phyloP scores from a whole-genome alignment of 2,113 vertebrate species.

The Cyanoderma ruficeps region DNA sequence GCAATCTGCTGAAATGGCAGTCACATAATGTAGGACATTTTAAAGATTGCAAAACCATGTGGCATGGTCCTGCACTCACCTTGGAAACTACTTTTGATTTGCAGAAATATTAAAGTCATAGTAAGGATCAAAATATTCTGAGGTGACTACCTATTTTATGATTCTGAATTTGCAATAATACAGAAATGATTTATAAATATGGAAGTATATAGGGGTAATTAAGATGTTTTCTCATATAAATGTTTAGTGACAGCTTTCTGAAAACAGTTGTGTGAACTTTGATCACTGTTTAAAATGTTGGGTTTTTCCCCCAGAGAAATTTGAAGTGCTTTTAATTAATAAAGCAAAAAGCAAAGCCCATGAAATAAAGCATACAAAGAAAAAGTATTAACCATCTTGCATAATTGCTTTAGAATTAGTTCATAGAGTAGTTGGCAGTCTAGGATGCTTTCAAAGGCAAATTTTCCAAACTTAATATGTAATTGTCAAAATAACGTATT shows the following conservation, averaged over 20 bases:
- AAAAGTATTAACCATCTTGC: background rate
- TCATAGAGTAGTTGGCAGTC: background rate
- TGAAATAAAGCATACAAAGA: background rate
- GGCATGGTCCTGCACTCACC: background rate
- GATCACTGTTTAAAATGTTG: background rate
- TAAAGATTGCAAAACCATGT: background rate
- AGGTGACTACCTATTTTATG: background rate
- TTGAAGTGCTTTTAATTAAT: background rate
- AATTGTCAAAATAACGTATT: background rate
- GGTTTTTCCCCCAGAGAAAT: background rate
- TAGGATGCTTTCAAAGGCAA: background rate
- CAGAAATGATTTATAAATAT: background rate
- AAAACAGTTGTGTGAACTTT: background rate
- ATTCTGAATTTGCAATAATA: background rate
- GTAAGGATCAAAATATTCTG: background rate
- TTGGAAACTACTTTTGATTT: background rate
- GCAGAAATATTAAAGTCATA: background rate
- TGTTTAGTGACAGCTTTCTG: background rate
- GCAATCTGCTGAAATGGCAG: background rate
- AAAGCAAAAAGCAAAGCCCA: background rate
- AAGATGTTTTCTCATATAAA: background rate
- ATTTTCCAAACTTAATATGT: background rate
- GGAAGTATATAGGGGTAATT: background rate
- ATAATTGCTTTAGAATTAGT: background rate
- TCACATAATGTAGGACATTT: accelerated